These are phyloP conservation scores for Lymantria dispar DNA, from an alignment of 2,888 invertebrate genomes.

Conservation along the genomic window DNA sequence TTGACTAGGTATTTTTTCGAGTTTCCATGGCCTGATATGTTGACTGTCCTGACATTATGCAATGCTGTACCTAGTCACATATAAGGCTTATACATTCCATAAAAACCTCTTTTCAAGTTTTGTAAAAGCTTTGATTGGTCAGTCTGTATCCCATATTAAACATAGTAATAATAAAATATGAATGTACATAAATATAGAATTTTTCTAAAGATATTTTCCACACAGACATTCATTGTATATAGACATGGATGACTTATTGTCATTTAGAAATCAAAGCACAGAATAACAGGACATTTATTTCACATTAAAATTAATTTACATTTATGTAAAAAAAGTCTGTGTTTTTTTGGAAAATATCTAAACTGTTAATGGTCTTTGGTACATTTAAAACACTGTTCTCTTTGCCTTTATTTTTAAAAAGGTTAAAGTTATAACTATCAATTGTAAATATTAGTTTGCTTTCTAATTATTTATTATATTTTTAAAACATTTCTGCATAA, in stretches of 20 bases:
- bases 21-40: slow-evolving; percentile 27
- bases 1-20: slow-evolving; percentile 56
- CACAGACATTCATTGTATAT: slow-evolving; percentile 16
- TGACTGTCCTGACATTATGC: slow-evolving; percentile 22
- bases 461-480: slow-evolving; percentile 70
- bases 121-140: slow-evolving; percentile 66
- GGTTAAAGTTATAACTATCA: slow-evolving; percentile 29
- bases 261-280: slow-evolving; percentile 12
- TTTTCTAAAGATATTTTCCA: slow-evolving; percentile 40
- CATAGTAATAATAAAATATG: slow-evolving; percentile 18
- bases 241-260: slow-evolving; percentile 1
- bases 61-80: slow-evolving; percentile 63
- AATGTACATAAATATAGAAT: slow-evolving; percentile 46
- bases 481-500: slow-evolving; percentile 65
- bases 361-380: slow-evolving; percentile 33
- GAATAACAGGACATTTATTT: slow-evolving; percentile 4
- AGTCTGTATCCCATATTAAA: slow-evolving; percentile 39
- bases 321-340: slow-evolving; percentile 11
- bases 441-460: slow-evolving; percentile 79
- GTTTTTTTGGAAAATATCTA: slow-evolving; percentile 37
- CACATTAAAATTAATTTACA: background rate
- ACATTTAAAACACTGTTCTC: slow-evolving; percentile 26
- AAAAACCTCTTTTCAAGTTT: slow-evolving; percentile 63
- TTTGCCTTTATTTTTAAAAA: slow-evolving; percentile 22
- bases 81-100: slow-evolving; percentile 79